phyloP scores from a whole-genome alignment of 2,797 vertebrate genomes.

The Acipenser oxyrinchus region DNA sequence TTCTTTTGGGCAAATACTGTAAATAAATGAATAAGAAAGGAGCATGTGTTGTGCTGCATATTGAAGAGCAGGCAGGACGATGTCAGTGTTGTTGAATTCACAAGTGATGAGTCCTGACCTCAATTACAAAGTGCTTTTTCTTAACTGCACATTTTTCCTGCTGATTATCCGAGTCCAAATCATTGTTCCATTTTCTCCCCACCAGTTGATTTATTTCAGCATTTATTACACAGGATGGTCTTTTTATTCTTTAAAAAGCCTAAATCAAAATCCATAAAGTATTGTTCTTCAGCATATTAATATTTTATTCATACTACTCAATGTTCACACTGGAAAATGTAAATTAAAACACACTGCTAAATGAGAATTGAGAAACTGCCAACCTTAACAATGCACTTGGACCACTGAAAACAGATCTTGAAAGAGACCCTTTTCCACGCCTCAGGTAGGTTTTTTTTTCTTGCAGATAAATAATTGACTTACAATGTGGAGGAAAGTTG shows the following conservation, averaged over 20 bases:
- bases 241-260: not conserved
- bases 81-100: not conserved
- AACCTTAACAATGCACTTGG: not conserved
- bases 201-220: not conserved
- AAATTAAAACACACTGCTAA: not conserved
- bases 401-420: not conserved
- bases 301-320: not conserved
- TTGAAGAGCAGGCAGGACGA: not conserved
- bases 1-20: not conserved
- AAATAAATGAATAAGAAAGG: not conserved
- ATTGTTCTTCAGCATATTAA: not conserved
- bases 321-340: not conserved
- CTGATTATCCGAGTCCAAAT: not conserved
- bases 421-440: not conserved
- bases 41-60: not conserved
- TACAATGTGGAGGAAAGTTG: no score
- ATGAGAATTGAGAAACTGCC: not conserved
- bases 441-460: no score
- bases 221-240: constrained; percentile 1
- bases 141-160: constrained; percentile 1
- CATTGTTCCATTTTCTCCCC: not conserved
- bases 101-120: not conserved
- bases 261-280: not conserved
- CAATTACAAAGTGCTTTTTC: constrained; percentile 9
- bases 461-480: no score